phyloP scores from a whole-genome alignment of 2,797 vertebrate genomes.

The Pseudopleuronectes americanus region DNA sequence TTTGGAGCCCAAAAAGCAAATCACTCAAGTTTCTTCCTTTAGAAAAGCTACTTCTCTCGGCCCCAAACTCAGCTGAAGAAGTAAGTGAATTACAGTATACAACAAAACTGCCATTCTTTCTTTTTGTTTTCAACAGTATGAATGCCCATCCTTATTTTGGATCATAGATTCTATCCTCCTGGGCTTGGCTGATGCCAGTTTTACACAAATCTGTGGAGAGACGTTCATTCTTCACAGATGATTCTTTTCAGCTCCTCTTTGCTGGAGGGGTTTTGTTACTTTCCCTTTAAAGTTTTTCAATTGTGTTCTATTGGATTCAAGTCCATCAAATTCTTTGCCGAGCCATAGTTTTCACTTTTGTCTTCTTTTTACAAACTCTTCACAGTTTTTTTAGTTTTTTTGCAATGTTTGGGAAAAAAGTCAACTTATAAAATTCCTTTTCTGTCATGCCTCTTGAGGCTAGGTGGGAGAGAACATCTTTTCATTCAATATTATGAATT shows the following conservation, averaged over 20 bases:
- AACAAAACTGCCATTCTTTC: neutral
- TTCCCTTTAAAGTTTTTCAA: neutral
- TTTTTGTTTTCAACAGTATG: neutral
- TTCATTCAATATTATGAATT: neutral
- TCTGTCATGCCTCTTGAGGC: neutral
- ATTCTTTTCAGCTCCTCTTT: neutral
- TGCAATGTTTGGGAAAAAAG: neutral
- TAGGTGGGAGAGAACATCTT: too few species aligned
- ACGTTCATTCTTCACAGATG: neutral
- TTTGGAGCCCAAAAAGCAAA: neutral
- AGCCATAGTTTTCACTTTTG: neutral
- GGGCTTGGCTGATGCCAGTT: neutral
- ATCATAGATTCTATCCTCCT: neutral
- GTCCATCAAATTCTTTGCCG: neutral
- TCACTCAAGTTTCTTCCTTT: neutral
- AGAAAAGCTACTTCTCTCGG: neutral
- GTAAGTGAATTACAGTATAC: neutral
- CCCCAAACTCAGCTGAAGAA: neutral
- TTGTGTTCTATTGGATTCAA: neutral
- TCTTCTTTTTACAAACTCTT: neutral
- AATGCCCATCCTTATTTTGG: neutral
- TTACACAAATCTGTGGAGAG: neutral
- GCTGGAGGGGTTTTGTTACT: neutral
- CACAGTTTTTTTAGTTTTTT: neutral
- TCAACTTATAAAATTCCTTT: neutral